Evolutionary conservation across 2,797 vertebrate genomes (phyloP).

Genomic region (Propithecus perrieri): DNA sequence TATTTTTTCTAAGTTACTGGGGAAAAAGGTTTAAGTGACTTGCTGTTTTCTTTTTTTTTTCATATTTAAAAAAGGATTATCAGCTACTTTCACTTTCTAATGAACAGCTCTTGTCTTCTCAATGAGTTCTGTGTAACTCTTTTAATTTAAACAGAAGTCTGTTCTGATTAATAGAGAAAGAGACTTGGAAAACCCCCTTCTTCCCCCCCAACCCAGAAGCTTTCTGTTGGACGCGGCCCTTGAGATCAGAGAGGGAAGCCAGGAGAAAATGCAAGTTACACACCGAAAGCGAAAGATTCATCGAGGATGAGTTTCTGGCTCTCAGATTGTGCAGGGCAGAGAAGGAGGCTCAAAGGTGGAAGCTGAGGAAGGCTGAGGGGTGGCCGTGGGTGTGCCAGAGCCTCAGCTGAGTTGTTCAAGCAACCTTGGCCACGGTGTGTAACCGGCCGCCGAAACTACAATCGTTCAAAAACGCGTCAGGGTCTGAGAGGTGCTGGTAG

Average conservation of each 20-base stretch:
- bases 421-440: background rate
- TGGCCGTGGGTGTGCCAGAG: background rate
- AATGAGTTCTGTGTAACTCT: background rate
- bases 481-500: background rate
- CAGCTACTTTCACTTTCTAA: constrained; percentile 74
- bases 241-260: constrained; percentile 13
- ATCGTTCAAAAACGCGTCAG: background rate
- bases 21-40: background rate
- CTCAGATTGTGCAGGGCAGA: background rate
- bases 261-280: constrained; percentile 31
- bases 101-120: background rate
- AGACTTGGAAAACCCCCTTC: background rate
- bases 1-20: background rate
- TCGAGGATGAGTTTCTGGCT: background rate
- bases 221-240: constrained; percentile 41
- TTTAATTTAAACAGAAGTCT: background rate
- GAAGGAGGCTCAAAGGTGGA: background rate
- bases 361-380: background rate
- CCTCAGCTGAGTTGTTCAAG: background rate
- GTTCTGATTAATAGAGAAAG: constrained; percentile 52
- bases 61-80: constrained; percentile 51
- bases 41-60: background rate
- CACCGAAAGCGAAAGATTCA: constrained; percentile 48
- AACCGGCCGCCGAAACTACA: background rate
- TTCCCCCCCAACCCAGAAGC: too few relatives aligned